These are phyloP conservation scores for Colinus virginianus DNA, from an alignment of 2,113 vertebrate species.

Conservation along the genomic window DNA sequence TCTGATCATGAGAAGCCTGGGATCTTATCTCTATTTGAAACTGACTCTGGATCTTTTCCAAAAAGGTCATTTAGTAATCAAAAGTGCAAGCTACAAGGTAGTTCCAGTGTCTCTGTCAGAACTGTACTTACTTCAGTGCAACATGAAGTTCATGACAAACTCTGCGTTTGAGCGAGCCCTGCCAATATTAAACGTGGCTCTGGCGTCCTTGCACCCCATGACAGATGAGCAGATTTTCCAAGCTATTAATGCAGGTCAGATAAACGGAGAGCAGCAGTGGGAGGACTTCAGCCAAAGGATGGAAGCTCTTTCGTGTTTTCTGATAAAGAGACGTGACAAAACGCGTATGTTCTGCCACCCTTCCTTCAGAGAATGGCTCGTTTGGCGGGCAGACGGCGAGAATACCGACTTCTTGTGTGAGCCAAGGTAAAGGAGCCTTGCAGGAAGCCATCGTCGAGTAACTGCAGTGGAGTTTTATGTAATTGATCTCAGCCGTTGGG, in stretches of 20 bases:
- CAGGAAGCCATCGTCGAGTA: not conserved
- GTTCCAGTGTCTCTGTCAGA: slow-evolving; percentile 95
- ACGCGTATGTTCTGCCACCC: slow-evolving; percentile 99
- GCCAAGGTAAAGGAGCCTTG: slow-evolving; percentile 84
- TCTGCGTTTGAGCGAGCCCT: slow-evolving; percentile 92
- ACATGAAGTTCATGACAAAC: slow-evolving; percentile 97
- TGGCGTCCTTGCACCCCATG: slow-evolving; percentile 95
- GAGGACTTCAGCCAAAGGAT: slow-evolving; percentile 96
- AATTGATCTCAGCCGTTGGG: not conserved
- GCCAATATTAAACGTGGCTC: slow-evolving; percentile 91
- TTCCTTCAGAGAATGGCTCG: slow-evolving; percentile 97
- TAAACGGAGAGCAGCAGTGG: slow-evolving; percentile 88
- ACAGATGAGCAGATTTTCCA: slow-evolving; percentile 98
- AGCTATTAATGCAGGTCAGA: slow-evolving; percentile 88
- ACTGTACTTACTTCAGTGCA: slow-evolving; percentile 97
- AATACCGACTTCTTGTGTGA: slow-evolving; percentile 95
- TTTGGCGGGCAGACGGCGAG: slow-evolving; percentile 96
- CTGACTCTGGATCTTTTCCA: slow-evolving; percentile 97
- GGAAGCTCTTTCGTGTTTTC: slow-evolving; percentile 92
- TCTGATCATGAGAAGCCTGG: slow-evolving; percentile 92
- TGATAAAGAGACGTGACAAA: slow-evolving; percentile 93
- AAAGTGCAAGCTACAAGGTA: slow-evolving; percentile 97
- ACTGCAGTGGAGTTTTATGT: not conserved
- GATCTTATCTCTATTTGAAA: slow-evolving; percentile 97
- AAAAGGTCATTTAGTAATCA: slow-evolving; percentile 94